Conservation (phyloP, 2,797 vertebrate genomes). For the Myiotriccus ornatus region DNA sequence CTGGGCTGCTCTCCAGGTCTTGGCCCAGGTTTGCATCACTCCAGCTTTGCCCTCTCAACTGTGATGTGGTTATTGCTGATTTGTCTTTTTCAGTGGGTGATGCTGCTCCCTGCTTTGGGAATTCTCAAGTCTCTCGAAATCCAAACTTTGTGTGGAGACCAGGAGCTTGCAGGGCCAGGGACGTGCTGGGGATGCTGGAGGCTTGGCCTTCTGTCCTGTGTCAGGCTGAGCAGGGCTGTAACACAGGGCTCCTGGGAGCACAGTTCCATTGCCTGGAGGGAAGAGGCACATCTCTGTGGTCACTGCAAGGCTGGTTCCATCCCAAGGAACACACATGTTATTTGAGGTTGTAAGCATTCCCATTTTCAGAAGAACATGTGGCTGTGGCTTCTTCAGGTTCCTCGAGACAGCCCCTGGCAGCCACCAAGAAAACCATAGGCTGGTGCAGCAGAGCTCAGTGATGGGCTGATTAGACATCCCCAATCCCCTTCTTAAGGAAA, state of each 20-base stretch:
- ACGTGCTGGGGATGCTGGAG: background rate
- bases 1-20: background rate
- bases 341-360: background rate
- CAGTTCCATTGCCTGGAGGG: background rate
- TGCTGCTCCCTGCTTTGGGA: background rate
- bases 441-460: background rate
- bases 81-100: background rate
- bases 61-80: background rate
- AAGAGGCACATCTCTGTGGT: accelerated
- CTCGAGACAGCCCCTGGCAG: background rate
- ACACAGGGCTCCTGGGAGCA: background rate
- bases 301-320: background rate
- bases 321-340: background rate
- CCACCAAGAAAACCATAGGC: background rate
- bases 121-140: accelerated
- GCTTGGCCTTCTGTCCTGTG: background rate
- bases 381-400: background rate
- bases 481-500: background rate
- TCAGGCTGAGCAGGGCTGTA: background rate
- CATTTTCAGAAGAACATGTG: accelerated
- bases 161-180: background rate
- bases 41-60: background rate
- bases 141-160: accelerated
- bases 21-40: accelerated
- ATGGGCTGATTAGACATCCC: background rate